A percentile compares a stretch with the other conserved stretches of the same genome.
Evolutionary conservation across 2,797 vertebrate genomes (phyloP).

Genomic region (Melanotaenia pygmaea): DNA sequence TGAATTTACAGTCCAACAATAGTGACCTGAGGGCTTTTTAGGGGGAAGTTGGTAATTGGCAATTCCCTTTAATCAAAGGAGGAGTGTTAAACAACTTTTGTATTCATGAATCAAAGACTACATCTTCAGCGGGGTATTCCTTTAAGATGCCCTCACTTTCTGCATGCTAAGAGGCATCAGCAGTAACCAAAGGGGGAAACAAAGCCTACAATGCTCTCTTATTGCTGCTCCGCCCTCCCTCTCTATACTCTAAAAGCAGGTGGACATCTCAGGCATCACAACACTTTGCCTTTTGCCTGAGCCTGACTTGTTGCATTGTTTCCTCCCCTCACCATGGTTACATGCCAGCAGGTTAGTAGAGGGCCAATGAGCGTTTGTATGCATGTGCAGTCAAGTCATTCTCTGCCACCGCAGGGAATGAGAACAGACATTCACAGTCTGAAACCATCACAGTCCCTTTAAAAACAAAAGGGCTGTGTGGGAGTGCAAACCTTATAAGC

Average conservation of each 20-base stretch:
- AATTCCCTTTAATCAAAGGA: not conserved
- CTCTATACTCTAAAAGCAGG: slow-evolving; percentile 18
- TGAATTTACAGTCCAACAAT: not conserved
- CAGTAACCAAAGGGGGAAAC: slow-evolving; percentile 73
- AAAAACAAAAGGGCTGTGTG: slow-evolving; percentile 63
- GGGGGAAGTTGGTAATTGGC: not conserved
- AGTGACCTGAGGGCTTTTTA: not conserved
- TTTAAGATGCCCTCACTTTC: slow-evolving; percentile 61
- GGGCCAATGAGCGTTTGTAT: slow-evolving; percentile 55
- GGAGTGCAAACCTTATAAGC: slow-evolving; percentile 96
- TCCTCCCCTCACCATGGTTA: slow-evolving; percentile 74
- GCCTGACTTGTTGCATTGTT: slow-evolving; percentile 76
- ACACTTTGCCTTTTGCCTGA: slow-evolving; percentile 37
- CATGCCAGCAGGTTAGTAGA: slow-evolving; percentile 81
- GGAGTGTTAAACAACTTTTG: slow-evolving; percentile 7
- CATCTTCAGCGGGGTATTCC: slow-evolving; percentile 46
- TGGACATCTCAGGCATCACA: slow-evolving; percentile 23
- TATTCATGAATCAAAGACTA: not conserved
- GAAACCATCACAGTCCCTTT: slow-evolving; percentile 64
- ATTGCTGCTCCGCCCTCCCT: slow-evolving; percentile 9
- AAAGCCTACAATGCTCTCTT: slow-evolving; percentile 68
- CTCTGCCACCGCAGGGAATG: slow-evolving; percentile 74
- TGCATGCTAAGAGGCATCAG: slow-evolving; percentile 73
- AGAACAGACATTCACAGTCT: slow-evolving; percentile 63
- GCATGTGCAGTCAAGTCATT: slow-evolving; percentile 65